Evolutionary conservation across 2,888 invertebrate species (phyloP).

Genomic region (Sicus ferrugineus): DNA sequence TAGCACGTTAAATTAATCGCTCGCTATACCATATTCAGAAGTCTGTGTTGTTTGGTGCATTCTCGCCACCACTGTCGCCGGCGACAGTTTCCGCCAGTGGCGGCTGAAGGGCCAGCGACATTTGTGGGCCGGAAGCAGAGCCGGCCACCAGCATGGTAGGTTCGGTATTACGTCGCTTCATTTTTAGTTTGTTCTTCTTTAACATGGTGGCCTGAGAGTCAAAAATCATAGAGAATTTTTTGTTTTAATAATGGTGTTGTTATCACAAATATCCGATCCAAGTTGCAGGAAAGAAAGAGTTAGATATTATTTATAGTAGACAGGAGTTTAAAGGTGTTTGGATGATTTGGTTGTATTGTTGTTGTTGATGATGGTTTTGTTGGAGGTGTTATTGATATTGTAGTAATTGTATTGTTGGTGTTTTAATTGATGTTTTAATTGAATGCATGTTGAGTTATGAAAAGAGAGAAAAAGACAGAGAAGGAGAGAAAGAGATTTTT

Average conservation of each 20-base stretch:
- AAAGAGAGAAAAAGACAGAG: constrained; percentile 22
- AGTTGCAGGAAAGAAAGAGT: not conserved
- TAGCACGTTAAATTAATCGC: constrained; percentile 72
- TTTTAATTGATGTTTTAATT: too few species aligned
- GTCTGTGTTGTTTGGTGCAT: constrained; percentile 66
- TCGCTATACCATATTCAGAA: constrained; percentile 78
- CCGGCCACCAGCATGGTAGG: constrained; percentile 73
- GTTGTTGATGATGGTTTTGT: constrained; percentile 16
- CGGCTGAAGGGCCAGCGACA: constrained; percentile 60
- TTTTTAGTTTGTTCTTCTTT: constrained; percentile 97
- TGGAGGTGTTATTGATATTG: not conserved
- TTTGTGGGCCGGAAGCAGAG: constrained; percentile 60
- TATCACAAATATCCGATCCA: constrained; percentile 23
- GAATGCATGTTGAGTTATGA: too few species aligned
- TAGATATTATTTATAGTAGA: not conserved
- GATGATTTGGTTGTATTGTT: constrained; percentile 27
- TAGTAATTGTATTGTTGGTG: not conserved
- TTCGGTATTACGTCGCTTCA: constrained; percentile 95
- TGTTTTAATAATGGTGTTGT: not conserved
- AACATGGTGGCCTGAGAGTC: constrained; percentile 93
- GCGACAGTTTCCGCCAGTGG: constrained; percentile 51
- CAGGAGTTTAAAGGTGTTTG: not conserved
- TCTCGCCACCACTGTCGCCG: constrained; percentile 60
- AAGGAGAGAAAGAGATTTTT: constrained; percentile 6
- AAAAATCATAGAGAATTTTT: not conserved